Evolutionary conservation across 1,140 invertebrate species (phyloP).

Genomic region (Babylonia areolata): DNA sequence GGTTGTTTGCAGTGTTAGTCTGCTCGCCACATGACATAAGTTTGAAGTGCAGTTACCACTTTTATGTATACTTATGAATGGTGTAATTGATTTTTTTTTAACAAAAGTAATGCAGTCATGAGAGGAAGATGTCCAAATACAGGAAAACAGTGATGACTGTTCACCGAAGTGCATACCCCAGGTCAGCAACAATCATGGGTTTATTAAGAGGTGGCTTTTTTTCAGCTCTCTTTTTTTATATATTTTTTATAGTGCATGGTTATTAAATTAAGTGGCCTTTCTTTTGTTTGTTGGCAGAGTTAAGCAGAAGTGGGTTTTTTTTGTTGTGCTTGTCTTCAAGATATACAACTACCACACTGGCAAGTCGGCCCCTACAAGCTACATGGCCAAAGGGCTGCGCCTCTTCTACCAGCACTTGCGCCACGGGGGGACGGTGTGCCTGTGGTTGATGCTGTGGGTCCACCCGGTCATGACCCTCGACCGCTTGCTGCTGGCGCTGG

Average conservation of each 20-base stretch:
- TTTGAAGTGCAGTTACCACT: too few relatives aligned
- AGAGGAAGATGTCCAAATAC: too few relatives aligned
- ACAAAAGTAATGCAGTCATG: too few relatives aligned
- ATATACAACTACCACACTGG: constrained; percentile 31
- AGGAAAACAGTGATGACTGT: too few relatives aligned
- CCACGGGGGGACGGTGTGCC: constrained; percentile 46
- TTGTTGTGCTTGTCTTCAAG: not conserved
- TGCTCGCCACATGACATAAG: too few relatives aligned
- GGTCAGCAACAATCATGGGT: too few relatives aligned
- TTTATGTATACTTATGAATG: too few relatives aligned
- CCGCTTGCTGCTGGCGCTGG: constrained; percentile 48
- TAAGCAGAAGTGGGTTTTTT: not conserved
- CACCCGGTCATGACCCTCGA: constrained; percentile 56
- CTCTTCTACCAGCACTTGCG: constrained; percentile 47
- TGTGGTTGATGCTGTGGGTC: constrained; percentile 52
- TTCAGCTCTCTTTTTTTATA: too few relatives aligned
- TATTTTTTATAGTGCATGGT: too few relatives aligned
- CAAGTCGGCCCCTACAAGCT: not conserved
- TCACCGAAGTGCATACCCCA: too few relatives aligned
- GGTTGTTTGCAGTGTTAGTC: too few relatives aligned
- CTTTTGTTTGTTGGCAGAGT: not conserved
- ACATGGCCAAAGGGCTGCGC: constrained; percentile 14
- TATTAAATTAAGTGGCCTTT: not conserved
- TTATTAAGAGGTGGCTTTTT: not conserved
- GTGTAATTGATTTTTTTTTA: too few relatives aligned